Percentiles rank a stretch among this genome's conserved stretches.
These are phyloP conservation scores for Lathronympha strigana DNA, from an alignment of 2,888 invertebrate genomes.

Conservation along the genomic window DNA sequence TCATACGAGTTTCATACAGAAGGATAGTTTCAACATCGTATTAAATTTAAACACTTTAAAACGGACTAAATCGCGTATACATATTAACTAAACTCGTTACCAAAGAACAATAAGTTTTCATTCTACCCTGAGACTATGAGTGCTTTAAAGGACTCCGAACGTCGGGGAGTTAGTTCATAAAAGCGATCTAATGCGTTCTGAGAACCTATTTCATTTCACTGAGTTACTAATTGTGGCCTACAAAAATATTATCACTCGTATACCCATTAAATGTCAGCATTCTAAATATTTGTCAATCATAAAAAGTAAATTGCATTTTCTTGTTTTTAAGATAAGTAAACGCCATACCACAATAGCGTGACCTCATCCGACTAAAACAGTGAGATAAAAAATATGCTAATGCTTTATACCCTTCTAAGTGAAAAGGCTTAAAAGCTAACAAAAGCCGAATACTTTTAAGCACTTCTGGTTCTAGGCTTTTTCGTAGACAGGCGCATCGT, in stretches of 20 bases:
- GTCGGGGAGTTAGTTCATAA: too few species aligned
- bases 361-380: conserved; percentile 28
- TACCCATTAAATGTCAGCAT: background rate
- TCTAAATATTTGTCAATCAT: conserved; percentile 7
- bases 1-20: background rate
- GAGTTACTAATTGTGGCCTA: too few species aligned
- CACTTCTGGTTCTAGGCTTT: background rate
- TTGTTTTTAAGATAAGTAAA: conserved; percentile 2
- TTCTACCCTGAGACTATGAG: too few species aligned
- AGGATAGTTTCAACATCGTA: background rate
- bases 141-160: too few species aligned
- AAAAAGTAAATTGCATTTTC: conserved; percentile 11
- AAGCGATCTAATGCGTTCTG: too few species aligned
- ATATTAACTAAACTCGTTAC: too few species aligned
- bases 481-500: conserved; percentile 1
- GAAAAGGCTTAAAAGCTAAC: background rate
- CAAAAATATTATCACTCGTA: too few species aligned
- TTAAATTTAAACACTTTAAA: too few species aligned
- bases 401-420: background rate
- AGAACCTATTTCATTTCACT: too few species aligned
- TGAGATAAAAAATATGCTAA: conserved; percentile 37
- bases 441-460: background rate
- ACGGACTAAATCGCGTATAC: too few species aligned
- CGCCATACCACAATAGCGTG: conserved; percentile 13
- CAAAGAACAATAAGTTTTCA: too few species aligned